These are phyloP conservation scores for Panurus biarmicus DNA, from an alignment of 2,113 vertebrate species.

Conservation along the genomic window DNA sequence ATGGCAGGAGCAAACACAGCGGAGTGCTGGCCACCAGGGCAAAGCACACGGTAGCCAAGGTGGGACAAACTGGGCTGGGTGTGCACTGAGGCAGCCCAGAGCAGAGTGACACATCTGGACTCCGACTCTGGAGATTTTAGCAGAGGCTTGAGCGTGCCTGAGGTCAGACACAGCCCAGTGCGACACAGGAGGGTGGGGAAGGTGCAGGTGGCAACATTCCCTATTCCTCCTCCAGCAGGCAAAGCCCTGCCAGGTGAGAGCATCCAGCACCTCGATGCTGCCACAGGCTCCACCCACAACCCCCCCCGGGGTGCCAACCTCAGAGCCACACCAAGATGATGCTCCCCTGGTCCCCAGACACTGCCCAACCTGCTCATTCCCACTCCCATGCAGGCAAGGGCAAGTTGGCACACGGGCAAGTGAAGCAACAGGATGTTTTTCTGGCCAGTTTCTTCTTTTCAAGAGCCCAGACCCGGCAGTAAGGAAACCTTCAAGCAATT, in stretches of 20 bases:
- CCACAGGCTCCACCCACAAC: not conserved
- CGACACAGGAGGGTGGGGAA: not conserved
- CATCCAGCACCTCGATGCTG: rapidly evolving
- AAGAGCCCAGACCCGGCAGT: not conserved
- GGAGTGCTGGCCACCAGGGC: not conserved
- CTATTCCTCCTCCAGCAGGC: not conserved
- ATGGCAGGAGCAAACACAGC: not conserved
- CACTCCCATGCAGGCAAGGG: not conserved
- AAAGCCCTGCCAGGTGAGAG: not conserved
- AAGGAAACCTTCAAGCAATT: not conserved
- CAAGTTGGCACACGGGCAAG: not conserved
- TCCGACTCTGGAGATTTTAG: not conserved
- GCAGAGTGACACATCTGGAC: no score
- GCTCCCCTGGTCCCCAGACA: not conserved
- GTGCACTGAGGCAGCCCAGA: not conserved
- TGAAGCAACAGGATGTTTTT: conserved; percentile 28
- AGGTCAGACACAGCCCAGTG: not conserved
- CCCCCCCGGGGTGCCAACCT: not conserved
- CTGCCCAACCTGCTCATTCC: not conserved
- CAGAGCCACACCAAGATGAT: not conserved
- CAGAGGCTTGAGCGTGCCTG: not conserved
- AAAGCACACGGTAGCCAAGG: not conserved
- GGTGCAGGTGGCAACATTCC: not conserved
- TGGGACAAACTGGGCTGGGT: not conserved
- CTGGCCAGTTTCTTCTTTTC: conserved; percentile 6